Evolutionary conservation across 1,140 invertebrate genomes (phyloP), one percentile per base, ranked within the genome.

Genomic region (Drosophila tsacasi): DNA sequence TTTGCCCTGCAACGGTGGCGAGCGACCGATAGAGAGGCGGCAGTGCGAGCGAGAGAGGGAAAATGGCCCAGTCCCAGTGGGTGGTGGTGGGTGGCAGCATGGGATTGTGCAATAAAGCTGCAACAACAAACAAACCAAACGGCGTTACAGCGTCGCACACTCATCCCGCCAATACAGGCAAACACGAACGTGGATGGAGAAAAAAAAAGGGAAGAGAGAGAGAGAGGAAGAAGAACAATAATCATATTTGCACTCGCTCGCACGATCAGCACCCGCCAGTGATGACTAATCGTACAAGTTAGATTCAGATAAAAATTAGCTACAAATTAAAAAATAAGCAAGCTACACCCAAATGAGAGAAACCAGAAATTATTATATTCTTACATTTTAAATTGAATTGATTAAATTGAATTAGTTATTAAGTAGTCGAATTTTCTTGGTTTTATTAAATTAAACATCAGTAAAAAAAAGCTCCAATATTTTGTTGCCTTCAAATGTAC

Each of bases 101-200:
- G 19, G 74, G 83, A 86, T 86, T 86, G 79, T 86, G 83, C 83
- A 86, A 86, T 86, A 83, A 87, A 87, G 74, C 83, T 74, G 82
- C 65, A 83, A 87, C 73, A 86, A 87, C 71, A 86, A 86, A 86
- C 60, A 44, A 65, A 44, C 39, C 71, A 76, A 77, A 87, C 81
- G 78, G 80, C 49, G 65, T 79, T 83, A 76, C 71, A 67, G 59
- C 42, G 46, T 42, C 58, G 60, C 52, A 77, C 47, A 62, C 42
- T 52, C 49, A 69, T 52, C 63, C 32, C 58, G 55, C 42, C 21
- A 37, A 76, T 35, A 66, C 59, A 71, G 15, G 19, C 59, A 76
- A 65, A 47, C 50, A 71, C 47, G 50, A 39, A n/a, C 27, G 15
- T 21, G 7, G n/a, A 21, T 25, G 32, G 13, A 3, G 12, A 1